These are phyloP conservation scores for Vesta saturnalis DNA, from an alignment of 2,888 invertebrate genomes.

Conservation along the genomic window DNA sequence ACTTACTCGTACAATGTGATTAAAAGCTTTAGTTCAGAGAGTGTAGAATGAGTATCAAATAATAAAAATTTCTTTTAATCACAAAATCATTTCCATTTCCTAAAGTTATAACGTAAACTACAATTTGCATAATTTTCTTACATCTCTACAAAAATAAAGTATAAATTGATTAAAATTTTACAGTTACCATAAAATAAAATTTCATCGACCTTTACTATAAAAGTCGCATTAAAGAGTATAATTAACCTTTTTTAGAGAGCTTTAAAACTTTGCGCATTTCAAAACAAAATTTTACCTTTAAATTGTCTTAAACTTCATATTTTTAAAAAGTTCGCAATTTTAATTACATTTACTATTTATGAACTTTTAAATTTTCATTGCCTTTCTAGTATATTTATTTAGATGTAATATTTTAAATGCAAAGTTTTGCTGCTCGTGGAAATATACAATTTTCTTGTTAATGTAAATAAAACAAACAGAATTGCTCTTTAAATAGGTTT, in stretches of 20 bases:
- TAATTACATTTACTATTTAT: neutral
- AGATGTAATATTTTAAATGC: neutral
- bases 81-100: too few relatives aligned
- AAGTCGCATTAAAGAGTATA: neutral
- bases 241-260: neutral
- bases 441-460: too few relatives aligned
- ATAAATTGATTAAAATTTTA: constrained; percentile 1
- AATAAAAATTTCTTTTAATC: too few relatives aligned
- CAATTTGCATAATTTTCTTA: too few relatives aligned
- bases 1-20: too few relatives aligned
- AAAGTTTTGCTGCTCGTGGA: neutral
- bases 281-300: constrained; percentile 1
- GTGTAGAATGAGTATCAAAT: too few relatives aligned
- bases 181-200: neutral
- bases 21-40: too few relatives aligned
- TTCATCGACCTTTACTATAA: neutral
- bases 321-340: neutral
- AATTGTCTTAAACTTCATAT: constrained; percentile 1
- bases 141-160: neutral
- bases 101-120: too few relatives aligned
- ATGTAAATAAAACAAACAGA: too few relatives aligned
- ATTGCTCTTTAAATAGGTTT: too few relatives aligned
- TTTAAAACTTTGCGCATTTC: neutral
- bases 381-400: neutral
- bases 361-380: neutral